Conservation (phyloP, 2,797 vertebrate genomes). For the Enteromius paludinosus region DNA sequence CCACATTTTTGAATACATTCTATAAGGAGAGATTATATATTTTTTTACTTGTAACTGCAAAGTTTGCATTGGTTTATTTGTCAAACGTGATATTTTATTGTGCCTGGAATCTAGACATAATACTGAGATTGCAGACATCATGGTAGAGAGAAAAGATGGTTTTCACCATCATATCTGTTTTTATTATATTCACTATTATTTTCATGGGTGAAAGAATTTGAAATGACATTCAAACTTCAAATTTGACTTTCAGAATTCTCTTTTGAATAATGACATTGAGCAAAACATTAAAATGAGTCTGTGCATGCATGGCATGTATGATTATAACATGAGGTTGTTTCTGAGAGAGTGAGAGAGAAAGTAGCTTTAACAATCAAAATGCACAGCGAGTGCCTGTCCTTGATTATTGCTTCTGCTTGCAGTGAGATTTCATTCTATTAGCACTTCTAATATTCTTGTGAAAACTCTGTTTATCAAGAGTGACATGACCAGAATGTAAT, state of each 20-base stretch:
- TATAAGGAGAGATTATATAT: neutral
- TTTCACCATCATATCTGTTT: neutral
- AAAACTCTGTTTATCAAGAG: constrained; percentile 36
- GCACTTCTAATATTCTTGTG: constrained; percentile 42
- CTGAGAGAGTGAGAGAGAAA: neutral
- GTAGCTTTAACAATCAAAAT: constrained; percentile 21
- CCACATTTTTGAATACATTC: neutral
- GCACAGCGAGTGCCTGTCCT: neutral
- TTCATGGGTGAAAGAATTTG: neutral
- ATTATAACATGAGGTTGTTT: constrained; percentile 3
- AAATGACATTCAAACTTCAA: constrained; percentile 14
- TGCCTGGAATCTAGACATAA: neutral
- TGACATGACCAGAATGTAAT: constrained; percentile 39
- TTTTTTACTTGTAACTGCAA: constrained; percentile 42
- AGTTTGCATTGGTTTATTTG: constrained; percentile 54
- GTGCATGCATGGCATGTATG: neutral
- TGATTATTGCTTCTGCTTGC: constrained; percentile 31
- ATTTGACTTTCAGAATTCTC: constrained; percentile 21
- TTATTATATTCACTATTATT: neutral
- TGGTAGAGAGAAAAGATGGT: neutral
- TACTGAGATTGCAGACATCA: neutral
- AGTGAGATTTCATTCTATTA: constrained; percentile 29
- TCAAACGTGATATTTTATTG: constrained; percentile 46
- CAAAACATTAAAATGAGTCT: neutral
- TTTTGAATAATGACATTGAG: neutral